Base-by-base conservation (phyloP, 2,888 invertebrate species). In the Zaprionus bogoriensis region DNA sequence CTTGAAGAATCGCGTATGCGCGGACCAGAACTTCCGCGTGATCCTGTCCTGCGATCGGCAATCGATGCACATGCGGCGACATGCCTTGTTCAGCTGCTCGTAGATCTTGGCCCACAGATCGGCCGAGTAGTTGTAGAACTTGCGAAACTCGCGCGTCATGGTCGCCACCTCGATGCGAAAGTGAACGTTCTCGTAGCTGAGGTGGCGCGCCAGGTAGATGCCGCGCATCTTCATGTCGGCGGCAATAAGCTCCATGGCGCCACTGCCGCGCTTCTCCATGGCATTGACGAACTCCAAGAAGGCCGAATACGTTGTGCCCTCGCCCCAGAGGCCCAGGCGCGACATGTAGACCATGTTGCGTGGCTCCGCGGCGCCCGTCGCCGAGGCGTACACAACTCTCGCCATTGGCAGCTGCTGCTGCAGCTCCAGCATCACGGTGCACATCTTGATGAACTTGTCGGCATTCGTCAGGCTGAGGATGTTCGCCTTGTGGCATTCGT, bases 321-420 rank as follows among this genome's bases (percentile, higher is more conserved):
- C 94, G 0, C 99, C 99, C 99, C 99, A 99, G 76, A 99, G 94
- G 3, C 99, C 99, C 28, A 99, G 92, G 0, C 99, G 93, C 5
- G 98, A 97, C 99, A 99, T 99, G 89, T 99, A 99, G 0, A 99
- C 99, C 99, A 99, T 99, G 91, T 99, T 99, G 71, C 97, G 92
- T 0, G 99, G 99, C 91, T 99, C 99, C 0, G 98, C 97, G 1
- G 99, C 99, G 12, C 98, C 98, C 0, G 98, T 98, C 3, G 98
- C 98, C 2, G 97, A 97, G 0, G 98, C 98, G 89, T 99, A 98
- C 3, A 99, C 96, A 1, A 99, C 96, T 20, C 98, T 91, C 0
- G 99, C 97, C 73, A 95, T 95, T 0, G 99, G 99, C 77, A 99
- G 92, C 88, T 95, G 94, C 87, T 96, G 97, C 92, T 99, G 99